These are phyloP conservation scores for Amazona guildingii DNA, from an alignment of 2,113 vertebrate species.

Conservation along the genomic window DNA sequence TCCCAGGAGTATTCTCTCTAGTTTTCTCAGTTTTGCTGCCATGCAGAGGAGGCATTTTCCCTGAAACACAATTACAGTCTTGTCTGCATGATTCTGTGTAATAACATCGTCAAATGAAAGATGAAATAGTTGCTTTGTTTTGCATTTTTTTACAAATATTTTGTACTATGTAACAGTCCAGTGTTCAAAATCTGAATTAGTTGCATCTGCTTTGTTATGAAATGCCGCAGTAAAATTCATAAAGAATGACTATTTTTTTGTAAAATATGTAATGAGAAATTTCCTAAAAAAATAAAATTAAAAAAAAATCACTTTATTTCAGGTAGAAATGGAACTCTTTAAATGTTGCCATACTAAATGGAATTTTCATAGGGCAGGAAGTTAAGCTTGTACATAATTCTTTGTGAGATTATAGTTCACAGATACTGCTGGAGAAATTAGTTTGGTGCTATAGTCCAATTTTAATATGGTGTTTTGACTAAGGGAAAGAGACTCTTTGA, in stretches of 20 bases:
- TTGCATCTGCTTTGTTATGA: neutral
- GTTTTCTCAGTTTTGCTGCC: neutral
- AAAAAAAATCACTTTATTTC: neutral
- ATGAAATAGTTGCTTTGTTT: neutral
- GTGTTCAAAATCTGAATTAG: neutral
- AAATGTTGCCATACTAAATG: neutral
- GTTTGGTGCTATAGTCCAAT: neutral
- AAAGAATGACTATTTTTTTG: neutral
- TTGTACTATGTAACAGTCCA: neutral
- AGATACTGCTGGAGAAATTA: neutral
- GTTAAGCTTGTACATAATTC: neutral
- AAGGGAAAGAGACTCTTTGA: neutral
- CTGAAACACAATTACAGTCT: neutral
- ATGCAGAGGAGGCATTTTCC: neutral
- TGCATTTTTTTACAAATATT: neutral
- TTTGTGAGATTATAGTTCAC: neutral
- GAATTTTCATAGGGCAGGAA: neutral
- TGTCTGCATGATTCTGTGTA: neutral
- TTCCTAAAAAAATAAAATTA: neutral
- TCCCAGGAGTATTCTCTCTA: neutral
- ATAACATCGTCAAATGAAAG: neutral
- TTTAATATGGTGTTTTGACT: neutral
- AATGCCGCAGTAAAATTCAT: neutral
- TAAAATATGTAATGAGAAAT: neutral
- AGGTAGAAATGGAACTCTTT: neutral